A percentile compares a stretch with the other conserved stretches of the same genome.
Conservation (phyloP, 2,888 invertebrate species). For the Tetragonula carbonaria region DNA sequence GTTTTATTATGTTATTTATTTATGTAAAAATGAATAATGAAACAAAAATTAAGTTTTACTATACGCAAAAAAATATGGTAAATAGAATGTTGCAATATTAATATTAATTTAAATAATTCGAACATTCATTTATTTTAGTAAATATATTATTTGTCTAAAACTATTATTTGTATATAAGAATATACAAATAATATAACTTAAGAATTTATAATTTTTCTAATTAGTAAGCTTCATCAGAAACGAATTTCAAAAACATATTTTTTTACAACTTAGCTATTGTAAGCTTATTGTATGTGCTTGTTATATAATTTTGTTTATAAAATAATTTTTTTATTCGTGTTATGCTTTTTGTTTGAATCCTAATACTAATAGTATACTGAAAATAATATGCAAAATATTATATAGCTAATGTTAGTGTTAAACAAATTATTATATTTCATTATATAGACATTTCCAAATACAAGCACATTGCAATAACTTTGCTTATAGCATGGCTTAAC, state of each 20-base stretch:
- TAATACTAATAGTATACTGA: background rate
- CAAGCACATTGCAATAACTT: constrained; percentile 64
- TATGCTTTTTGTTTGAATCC: constrained; percentile 3
- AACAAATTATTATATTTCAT: constrained; percentile 16
- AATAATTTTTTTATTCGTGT: constrained; percentile 17
- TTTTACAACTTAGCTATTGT: constrained; percentile 63
- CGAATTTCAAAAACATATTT: constrained; percentile 66
- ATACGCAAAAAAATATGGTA: background rate
- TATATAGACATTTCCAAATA: constrained; percentile 40
- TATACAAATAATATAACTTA: constrained; percentile 48
- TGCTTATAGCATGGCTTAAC: constrained; percentile 57
- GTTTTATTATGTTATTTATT: constrained; percentile 11
- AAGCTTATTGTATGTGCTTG: constrained; percentile 67
- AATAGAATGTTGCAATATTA: background rate
- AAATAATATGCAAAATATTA: constrained; percentile 11
- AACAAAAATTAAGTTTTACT: constrained; percentile 6
- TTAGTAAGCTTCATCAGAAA: constrained; percentile 59
- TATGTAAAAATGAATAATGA: background rate
- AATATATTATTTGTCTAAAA: background rate
- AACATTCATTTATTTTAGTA: background rate
- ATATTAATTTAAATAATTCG: background rate
- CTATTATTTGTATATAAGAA: constrained; percentile 26
- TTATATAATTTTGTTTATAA: constrained; percentile 32
- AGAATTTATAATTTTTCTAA: constrained; percentile 57
- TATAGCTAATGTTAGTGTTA: constrained; percentile 19